These are phyloP conservation scores for Hybognathus amarus DNA, from an alignment of 2,797 vertebrate genomes.

Conservation along the genomic window DNA sequence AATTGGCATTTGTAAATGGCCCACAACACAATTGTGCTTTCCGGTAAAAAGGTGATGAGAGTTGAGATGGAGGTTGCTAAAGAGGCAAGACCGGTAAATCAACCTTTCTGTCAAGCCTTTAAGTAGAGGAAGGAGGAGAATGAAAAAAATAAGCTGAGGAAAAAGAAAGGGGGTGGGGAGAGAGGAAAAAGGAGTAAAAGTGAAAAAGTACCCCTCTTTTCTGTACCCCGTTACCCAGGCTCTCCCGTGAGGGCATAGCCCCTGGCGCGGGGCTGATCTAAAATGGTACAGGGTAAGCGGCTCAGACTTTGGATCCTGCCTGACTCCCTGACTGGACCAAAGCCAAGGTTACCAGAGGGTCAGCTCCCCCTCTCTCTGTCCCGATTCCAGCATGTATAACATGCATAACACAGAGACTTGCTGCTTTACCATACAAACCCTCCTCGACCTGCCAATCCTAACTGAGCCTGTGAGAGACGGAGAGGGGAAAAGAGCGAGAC, in stretches of 20 bases:
- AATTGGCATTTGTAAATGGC: conserved; percentile 56
- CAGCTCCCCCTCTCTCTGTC: conserved; percentile 55
- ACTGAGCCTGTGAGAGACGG: conserved; percentile 34
- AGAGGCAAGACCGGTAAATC: conserved; percentile 50
- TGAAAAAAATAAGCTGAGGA: background rate
- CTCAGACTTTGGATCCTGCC: conserved; percentile 62
- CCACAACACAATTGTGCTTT: conserved; percentile 53
- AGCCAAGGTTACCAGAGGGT: conserved; percentile 74
- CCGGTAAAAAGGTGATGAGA: conserved; percentile 55
- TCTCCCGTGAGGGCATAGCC: conserved; percentile 30
- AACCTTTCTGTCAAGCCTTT: conserved; percentile 30
- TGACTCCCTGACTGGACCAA: conserved; percentile 61
- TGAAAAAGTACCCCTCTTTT: conserved; percentile 54
- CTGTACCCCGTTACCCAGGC: conserved; percentile 28
- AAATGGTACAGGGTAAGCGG: conserved; percentile 23
- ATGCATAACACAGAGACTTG: conserved; percentile 40
- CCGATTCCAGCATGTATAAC: conserved; percentile 34
- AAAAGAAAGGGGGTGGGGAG: conserved; percentile 9
- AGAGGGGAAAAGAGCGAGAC: conserved; percentile 52
- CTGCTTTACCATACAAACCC: conserved; percentile 38
- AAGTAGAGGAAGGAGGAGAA: conserved; percentile 8
- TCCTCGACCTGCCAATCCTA: conserved; percentile 26
- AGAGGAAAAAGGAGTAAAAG: background rate
- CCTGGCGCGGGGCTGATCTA: conserved; percentile 58
- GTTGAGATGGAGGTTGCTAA: conserved; percentile 54